Percentiles rank a stretch among this genome's conserved stretches.
Evolutionary conservation across 35 echinoderm and acorn worm species (phyloP).

Genomic region (Eucidaris tribuloides): DNA sequence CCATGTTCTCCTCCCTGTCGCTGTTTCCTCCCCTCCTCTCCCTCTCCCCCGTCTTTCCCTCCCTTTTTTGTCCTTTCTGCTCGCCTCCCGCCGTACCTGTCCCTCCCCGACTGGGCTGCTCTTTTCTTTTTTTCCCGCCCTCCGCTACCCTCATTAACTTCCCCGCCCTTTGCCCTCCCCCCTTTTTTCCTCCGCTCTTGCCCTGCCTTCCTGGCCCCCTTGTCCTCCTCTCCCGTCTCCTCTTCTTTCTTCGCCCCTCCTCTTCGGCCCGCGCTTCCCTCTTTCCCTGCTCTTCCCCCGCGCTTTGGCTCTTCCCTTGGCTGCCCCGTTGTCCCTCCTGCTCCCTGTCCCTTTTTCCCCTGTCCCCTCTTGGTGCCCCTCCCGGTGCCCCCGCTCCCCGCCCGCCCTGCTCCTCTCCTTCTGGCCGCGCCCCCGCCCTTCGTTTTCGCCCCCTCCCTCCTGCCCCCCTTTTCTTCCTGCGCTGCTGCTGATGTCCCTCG

Average conservation of each 20-base stretch:
- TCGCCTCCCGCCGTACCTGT: not conserved
- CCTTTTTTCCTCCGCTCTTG: not conserved
- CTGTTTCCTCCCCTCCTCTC: not conserved
- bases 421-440: not conserved
- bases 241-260: not conserved
- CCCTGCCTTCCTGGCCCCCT: not conserved
- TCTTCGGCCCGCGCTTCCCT: not conserved
- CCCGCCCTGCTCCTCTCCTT: not conserved
- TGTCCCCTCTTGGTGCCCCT: not conserved
- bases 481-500: not conserved
- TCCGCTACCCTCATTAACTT: not conserved
- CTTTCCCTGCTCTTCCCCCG: not conserved
- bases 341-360: not conserved
- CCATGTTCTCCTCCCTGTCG: not conserved
- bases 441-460: not conserved
- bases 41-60: not conserved
- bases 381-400: not conserved
- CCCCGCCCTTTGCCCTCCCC: not conserved
- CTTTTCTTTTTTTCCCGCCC: not conserved
- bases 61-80: not conserved
- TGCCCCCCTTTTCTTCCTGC: not conserved
- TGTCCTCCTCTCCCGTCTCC: not conserved
- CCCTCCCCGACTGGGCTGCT: not conserved
- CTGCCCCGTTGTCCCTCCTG: not conserved
- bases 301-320: too few species aligned